Base-by-base conservation (phyloP, 1,140 invertebrate species). In the Drosophila hydei region DNA sequence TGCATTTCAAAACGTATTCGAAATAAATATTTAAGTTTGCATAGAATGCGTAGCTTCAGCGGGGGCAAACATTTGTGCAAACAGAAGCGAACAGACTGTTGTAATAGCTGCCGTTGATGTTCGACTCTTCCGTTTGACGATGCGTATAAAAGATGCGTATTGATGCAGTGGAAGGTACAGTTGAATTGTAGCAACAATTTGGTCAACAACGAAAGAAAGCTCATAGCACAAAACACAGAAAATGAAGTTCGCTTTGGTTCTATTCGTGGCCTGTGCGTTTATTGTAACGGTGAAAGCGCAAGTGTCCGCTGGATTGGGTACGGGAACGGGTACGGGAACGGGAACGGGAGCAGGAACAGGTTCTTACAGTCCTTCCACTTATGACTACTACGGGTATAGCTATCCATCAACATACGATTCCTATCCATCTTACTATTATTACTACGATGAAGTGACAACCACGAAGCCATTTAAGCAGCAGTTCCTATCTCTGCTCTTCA, bases 401-500 rank as follows among this genome's bases (percentile, higher is more conserved):
- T 19, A 8, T 0, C 40, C 40, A 16, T 42, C 40, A 3, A 21
- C 30, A 0, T 50, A 43, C 18, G 19, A 18, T 16, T 11, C 27
- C 12, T 27, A 16, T n/a, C 11, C 9, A 27, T 4, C 11, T 25
- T n/a, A 27, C 19, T 5, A 8, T 9, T 12, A 19, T 36, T 16
- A 23, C 56, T 9, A 19, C 16, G 16, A 58, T n/a, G 63, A 50
- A 0, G 9, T 38, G 7, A 88, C 83, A 1, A 88, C 83, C 9
- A 4, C 6, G 0, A 88, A 59, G 42, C 83, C 83, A 16, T 60
- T 88, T 72, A 88, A 88, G 69, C 83, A 88, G 27, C 83, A 79
- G 21, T 48, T 88, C 59, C 51, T 88, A 11, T 88, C 83, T 18
- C 42, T 88, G 72, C 63, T 88, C 52, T 88, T 88, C 75, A 88